Conservation (phyloP, 2,888 invertebrate genomes). For the Lasioglossum lativentre region DNA sequence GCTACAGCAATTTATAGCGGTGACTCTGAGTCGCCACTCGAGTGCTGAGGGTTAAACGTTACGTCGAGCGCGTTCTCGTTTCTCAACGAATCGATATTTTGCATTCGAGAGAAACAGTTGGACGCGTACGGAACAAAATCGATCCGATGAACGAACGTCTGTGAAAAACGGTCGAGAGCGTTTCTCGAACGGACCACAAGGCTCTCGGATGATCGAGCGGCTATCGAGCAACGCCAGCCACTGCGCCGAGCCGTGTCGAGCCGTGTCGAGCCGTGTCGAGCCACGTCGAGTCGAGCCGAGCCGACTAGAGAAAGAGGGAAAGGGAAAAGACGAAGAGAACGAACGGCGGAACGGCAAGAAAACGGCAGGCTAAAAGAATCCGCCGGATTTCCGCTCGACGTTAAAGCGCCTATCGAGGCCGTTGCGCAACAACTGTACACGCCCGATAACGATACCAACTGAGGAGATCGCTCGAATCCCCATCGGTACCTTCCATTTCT, state of each 20-base stretch:
- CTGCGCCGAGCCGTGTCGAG: not conserved
- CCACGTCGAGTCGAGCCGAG: not conserved
- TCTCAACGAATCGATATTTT: too few relatives aligned
- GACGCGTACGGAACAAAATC: not conserved
- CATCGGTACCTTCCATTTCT: slow-evolving; percentile 6
- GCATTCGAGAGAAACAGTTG: too few relatives aligned
- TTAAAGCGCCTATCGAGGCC: slow-evolving; percentile 74
- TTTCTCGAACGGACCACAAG: not conserved
- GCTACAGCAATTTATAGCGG: too few relatives aligned
- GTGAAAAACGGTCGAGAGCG: not conserved
- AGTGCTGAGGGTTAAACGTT: too few relatives aligned
- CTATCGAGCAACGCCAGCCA: slow-evolving; percentile 18
- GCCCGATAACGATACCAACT: slow-evolving; percentile 70
- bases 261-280: not conserved
- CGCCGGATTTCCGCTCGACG: slow-evolving; percentile 79
- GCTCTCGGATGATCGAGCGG: slow-evolving; percentile 50
- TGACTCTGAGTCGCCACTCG: too few relatives aligned
- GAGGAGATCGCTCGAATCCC: slow-evolving; percentile 42
- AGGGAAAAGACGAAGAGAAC: slow-evolving; percentile 57
- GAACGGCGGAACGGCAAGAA: slow-evolving; percentile 65
- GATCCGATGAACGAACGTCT: not conserved
- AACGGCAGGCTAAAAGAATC: slow-evolving; percentile 76
- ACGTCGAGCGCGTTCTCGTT: too few relatives aligned
- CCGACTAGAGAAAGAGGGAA: slow-evolving; percentile 44
- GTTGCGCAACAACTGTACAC: slow-evolving; percentile 72